Evolutionary conservation across 2,888 invertebrate genomes (phyloP), one percentile per base, ranked within the genome.

Genomic region (Erebia epiphron): DNA sequence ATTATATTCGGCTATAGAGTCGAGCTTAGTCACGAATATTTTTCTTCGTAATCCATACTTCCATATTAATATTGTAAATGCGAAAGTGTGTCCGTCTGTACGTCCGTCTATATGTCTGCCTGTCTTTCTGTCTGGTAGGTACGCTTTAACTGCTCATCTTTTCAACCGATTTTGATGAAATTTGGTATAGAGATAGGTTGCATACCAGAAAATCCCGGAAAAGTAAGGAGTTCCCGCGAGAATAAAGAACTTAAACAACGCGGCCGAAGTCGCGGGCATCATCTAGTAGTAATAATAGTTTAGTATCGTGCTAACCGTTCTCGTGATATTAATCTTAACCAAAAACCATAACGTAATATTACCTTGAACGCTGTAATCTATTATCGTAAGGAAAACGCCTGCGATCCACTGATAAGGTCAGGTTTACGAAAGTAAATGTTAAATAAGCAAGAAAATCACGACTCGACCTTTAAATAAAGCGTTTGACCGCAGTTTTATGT

Each of bases 341-440:
- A 16, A 50, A 10, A 63, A 46, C n/a, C 63, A 50, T 52, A 63
- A 63, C 63, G 16, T 63, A 50, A 63, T 63, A 63, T 26, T 63
- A 63, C 50, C 35, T 50, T 63, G 41, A 18, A 50, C 63, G 52
- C 11, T 50, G 61, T 16, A 63, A 35, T 63, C 50, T 63, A 63
- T 63, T 50, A 26, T 26, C 63, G 18, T 18, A 14, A 10, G 26
- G 49, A 26, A 50, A 63, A 50, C 62, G 49, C 62, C 62, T 21
- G 21, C 49, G 62, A 62, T 62, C 62, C 1, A 13, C 14, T 63
- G 61, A 61, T 61, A 46, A 52, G 50, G 63, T 52, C 63, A 50
- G n/a, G 46, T 49, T 62, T 63, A 46, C 11, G 61, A 61, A 61
- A 43, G 18, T 61, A 61, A 61, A 61, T 43, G 61, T 61, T 46